phyloP scores from a whole-genome alignment of 2,888 invertebrate genomes.

The Drosophila limbata region DNA sequence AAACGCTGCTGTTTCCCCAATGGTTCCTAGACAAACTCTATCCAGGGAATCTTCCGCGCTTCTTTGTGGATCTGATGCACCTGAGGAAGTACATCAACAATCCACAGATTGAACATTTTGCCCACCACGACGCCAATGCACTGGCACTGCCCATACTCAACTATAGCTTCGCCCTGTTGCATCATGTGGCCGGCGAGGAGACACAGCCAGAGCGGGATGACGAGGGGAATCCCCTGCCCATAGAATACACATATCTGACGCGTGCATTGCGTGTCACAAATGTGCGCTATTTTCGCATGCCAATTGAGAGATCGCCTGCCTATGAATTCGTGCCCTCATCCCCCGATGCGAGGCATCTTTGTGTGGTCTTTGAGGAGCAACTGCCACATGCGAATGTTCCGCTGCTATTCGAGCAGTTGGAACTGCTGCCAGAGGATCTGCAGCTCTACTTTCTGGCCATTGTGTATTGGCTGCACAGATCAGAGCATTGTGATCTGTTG shows the following conservation, averaged over 20 bases:
- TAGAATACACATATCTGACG: slow-evolving; percentile 82
- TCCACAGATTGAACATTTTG: slow-evolving; percentile 90
- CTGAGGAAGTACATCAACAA: slow-evolving; percentile 88
- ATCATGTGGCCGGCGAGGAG: slow-evolving; percentile 70
- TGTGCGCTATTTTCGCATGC: slow-evolving; percentile 76
- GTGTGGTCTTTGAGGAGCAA: slow-evolving; percentile 66
- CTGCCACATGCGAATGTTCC: slow-evolving; percentile 58
- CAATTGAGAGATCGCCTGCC: slow-evolving; percentile 55
- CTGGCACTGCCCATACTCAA: slow-evolving; percentile 88
- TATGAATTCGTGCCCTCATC: slow-evolving; percentile 66
- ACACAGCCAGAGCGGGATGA: slow-evolving; percentile 40
- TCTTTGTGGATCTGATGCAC: slow-evolving; percentile 90
- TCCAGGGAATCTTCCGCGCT: slow-evolving; percentile 88
- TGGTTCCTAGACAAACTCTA: slow-evolving; percentile 90
- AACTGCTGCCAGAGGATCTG: slow-evolving; percentile 76
- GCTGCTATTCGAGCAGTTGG: slow-evolving; percentile 70
- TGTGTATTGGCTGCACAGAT: slow-evolving; percentile 83
- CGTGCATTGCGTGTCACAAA: slow-evolving; percentile 82
- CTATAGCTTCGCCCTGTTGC: slow-evolving; percentile 86
- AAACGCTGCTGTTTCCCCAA: slow-evolving; percentile 85
- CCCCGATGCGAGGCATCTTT: slow-evolving; percentile 74
- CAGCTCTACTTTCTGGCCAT: slow-evolving; percentile 82
- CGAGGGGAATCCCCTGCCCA: slow-evolving; percentile 50
- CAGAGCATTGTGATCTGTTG: slow-evolving; percentile 75
- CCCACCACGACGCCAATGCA: slow-evolving; percentile 87